Conservation (phyloP, 2,797 vertebrate species). For the Rhincodon typus region DNA sequence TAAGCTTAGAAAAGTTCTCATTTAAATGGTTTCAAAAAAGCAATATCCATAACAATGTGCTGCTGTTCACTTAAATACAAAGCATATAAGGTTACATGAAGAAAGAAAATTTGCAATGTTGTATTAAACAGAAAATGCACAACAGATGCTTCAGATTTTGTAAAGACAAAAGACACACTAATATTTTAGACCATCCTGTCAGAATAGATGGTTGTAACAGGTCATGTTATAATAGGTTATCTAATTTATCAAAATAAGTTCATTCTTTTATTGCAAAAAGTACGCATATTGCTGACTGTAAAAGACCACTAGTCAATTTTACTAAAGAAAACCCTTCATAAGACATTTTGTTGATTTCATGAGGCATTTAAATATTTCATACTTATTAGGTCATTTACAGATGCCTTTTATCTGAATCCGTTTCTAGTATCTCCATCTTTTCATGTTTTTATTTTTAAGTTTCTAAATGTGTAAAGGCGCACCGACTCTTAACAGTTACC, state of each 20-base stretch:
- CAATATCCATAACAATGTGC: not conserved
- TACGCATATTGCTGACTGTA: not conserved
- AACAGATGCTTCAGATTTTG: not conserved
- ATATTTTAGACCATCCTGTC: not conserved
- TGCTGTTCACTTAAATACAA: not conserved
- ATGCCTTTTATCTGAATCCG: not conserved
- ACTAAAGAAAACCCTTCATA: not conserved
- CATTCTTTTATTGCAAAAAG: not conserved
- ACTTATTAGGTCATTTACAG: not conserved
- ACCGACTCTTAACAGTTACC: not conserved
- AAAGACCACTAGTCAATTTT: not conserved
- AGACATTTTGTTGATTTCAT: not conserved
- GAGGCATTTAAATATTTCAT: slow-evolving; percentile 16
- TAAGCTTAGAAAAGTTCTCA: not conserved
- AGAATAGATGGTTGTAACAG: not conserved
- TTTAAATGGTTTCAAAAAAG: slow-evolving; percentile 17
- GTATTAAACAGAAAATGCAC: not conserved
- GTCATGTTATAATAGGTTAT: not conserved
- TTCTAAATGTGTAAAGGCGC: slow-evolving; percentile 9
- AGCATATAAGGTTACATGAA: not conserved
- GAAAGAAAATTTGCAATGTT: not conserved
- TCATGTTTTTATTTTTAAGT: not conserved
- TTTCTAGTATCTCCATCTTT: not conserved
- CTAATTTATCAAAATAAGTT: not conserved
- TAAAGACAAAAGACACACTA: not conserved